Base-by-base conservation (phyloP, 2,113 vertebrate species). In the Aphelocoma coerulescens region DNA sequence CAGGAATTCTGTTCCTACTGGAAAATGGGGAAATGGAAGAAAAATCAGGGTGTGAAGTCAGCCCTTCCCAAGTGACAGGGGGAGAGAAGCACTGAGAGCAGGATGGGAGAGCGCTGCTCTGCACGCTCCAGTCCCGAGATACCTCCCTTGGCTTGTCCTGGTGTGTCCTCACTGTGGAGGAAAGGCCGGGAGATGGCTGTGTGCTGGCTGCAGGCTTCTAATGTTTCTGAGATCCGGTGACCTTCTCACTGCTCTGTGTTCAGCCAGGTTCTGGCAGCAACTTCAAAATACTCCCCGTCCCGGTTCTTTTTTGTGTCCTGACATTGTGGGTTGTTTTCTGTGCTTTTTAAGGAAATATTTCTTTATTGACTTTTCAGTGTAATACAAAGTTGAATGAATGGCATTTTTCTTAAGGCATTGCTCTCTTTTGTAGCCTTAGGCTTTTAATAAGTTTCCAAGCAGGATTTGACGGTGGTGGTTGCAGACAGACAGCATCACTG, bases 211-310 rank as follows among this genome's bases (percentile, higher is more conserved):
- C 4, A 2, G 22, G 4, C 52, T 71, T 43, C 4, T 14, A 3
- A 0, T 11, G 37, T 17, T 28, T 20, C 62, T 28, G 9, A 10
- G 11, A 6, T 11, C 3, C 2, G 1, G 11, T 10, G 55, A 20
- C 73, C 68, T 69, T 16, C 57, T 41, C n/a, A 1, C 46, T 9
- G 37, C 76, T 69, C 27, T 3, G 30, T 13, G 28, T 51, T 35
- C 41, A 17, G 57, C 32, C 18, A 17, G 28, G 16, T 23, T 15
- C 46, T 41, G 52, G 10, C 10, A 26, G 58, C 32, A 13, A 7
- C n/a, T 10, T 55, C 35, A 55, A 14, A 78, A 48, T 13, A n/a
- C 1, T 0, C 13, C 32, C 23, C 0, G 1, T 11, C 13, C 14
- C 3, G 0, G 9, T n/a, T 43, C 37, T 68, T n/a, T 8, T 2